Conservation (phyloP, 2,888 invertebrate species). For the Lepidocyrtoides sp. region DNA sequence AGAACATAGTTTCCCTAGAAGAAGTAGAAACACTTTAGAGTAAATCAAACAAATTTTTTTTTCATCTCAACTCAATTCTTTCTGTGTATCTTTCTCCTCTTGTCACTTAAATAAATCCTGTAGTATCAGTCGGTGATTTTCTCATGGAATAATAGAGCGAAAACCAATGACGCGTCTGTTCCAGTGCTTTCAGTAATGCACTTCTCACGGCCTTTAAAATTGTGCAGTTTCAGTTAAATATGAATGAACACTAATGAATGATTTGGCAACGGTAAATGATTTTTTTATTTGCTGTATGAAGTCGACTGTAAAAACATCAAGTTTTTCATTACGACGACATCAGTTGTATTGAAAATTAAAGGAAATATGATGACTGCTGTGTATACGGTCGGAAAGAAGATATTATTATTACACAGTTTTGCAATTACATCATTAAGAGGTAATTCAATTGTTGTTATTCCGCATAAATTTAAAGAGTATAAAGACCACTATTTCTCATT, state of each 20-base stretch:
- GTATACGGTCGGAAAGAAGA: not conserved
- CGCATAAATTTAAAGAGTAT: not conserved
- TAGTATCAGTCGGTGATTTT: slow-evolving; percentile 59
- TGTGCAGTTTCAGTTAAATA: not conserved
- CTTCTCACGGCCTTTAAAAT: not conserved
- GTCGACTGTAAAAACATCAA: not conserved
- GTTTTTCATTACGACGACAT: not conserved
- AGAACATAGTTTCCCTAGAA: slow-evolving; percentile 82
- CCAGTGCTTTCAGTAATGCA: not conserved
- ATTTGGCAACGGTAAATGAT: not conserved
- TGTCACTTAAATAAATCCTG: slow-evolving; percentile 69
- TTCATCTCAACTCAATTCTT: slow-evolving; percentile 73
- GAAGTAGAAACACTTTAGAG: slow-evolving; percentile 63
- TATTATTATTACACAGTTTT: not conserved
- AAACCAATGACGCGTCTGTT: not conserved
- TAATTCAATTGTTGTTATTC: not conserved
- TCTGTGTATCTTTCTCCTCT: slow-evolving; percentile 54
- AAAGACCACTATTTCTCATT: not conserved
- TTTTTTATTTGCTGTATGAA: not conserved
- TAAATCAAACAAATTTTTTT: slow-evolving; percentile 86
- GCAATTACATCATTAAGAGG: too few relatives aligned
- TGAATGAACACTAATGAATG: not conserved
- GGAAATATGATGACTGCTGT: not conserved
- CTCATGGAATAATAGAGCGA: slow-evolving; percentile 38
- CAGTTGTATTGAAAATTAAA: not conserved